Base-by-base conservation (phyloP, 1,140 invertebrate genomes). In the Trigoniulus corallinus region DNA sequence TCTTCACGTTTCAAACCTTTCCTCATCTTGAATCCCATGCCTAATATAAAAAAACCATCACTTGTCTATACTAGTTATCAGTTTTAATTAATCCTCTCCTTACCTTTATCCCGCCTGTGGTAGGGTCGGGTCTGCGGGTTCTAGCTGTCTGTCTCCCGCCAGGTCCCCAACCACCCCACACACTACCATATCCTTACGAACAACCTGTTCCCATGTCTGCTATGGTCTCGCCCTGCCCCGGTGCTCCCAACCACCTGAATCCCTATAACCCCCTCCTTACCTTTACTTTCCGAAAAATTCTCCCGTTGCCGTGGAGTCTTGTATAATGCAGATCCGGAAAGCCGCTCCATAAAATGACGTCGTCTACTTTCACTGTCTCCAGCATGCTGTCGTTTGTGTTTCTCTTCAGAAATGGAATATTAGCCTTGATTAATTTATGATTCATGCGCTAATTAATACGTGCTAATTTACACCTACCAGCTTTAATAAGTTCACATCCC, bases 401-500 rank as follows among this genome's bases (percentile, higher is more conserved):
- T 84, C 59, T 91, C 87, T 79, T 58, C 26, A 65, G 62, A 57
- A 52, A 51, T 13, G 18, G 18, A 39, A 18, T 39, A 12, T 13
- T 18, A 18, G 12, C 12, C 37, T 13, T 13, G 12, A 39, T 13
- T 39, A n/a, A 39, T 39, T 39, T 39, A 39, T 13, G 12, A 39
- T 39, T 13, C 12, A 39, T 39, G 37, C 18, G 37, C 37, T 18
- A 39, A 39, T 18, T 39, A 39, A 39, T 39, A 13, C 37, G 37
- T 12, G 18, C 12, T 18, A 39, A 43, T 55, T 44, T 7, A 4
- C 4, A 22, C 46, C n/a, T 65, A 84, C 82, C 82, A 75, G 84
- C 67, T 62, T 84, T 84, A 51, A 95, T 80, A 34, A 96, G 75
- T 66, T 92, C 85, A 59, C 80, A 73, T 1, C 94, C 93, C 69